These are phyloP conservation scores for Pachyramphus minor DNA, from an alignment of 2,113 vertebrate species.

Conservation along the genomic window DNA sequence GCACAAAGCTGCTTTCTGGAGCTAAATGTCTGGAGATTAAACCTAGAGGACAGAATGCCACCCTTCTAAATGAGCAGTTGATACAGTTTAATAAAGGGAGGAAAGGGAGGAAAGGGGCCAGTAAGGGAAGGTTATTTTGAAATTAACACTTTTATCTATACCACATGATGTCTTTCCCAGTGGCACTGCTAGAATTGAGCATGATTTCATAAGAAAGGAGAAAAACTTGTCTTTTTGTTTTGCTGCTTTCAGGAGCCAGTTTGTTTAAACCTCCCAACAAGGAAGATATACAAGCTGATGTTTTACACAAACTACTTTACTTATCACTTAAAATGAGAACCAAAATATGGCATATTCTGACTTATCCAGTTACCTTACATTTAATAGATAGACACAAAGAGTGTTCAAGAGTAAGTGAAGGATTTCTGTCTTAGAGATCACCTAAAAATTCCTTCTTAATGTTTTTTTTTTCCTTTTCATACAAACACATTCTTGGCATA, in stretches of 20 bases:
- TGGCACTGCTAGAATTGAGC: not conserved
- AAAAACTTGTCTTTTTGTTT: not conserved
- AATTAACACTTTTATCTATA: not conserved
- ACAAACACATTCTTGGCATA: not conserved
- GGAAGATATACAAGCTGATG: not conserved
- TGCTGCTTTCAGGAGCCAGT: not conserved
- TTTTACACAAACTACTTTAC: not conserved
- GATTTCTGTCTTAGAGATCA: not conserved
- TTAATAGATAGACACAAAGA: not conserved
- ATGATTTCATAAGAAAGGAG: not conserved
- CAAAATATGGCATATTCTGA: not conserved
- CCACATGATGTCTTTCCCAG: not conserved
- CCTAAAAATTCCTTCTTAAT: not conserved
- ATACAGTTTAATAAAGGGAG: not conserved
- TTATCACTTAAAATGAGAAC: not conserved
- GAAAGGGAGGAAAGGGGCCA: not conserved
- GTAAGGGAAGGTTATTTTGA: not conserved
- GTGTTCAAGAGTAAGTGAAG: not conserved
- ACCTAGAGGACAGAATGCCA: not conserved
- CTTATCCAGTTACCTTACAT: not conserved
- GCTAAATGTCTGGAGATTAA: constrained; percentile 1
- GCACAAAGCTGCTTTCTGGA: not conserved
- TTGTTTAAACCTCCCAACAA: not conserved
- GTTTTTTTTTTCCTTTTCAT: not conserved
- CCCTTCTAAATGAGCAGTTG: not conserved